Evolutionary conservation across 1,140 invertebrate genomes (phyloP).

Genomic region (Homarus americanus): DNA sequence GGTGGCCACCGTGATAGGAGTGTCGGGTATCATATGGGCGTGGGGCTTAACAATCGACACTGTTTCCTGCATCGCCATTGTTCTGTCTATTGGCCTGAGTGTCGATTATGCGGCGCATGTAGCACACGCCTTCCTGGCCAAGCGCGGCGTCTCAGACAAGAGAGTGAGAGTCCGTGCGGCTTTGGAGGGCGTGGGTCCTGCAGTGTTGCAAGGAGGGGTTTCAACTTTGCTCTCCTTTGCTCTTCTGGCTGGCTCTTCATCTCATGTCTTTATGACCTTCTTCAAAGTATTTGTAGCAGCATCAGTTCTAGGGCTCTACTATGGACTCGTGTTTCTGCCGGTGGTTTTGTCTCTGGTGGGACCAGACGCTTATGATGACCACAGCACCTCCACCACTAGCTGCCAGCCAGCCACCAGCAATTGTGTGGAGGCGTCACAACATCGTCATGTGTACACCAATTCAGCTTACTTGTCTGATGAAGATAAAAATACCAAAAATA

Average conservation of each 20-base stretch:
- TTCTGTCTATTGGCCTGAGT: conserved; percentile 80
- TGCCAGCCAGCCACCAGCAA: neutral
- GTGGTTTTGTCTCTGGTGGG: conserved; percentile 81
- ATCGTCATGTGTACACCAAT: conserved; percentile 43
- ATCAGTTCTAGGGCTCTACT: conserved; percentile 82
- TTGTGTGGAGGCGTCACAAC: neutral
- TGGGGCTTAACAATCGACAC: conserved; percentile 82
- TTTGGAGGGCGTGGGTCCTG: conserved; percentile 79
- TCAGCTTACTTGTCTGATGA: conserved; percentile 35
- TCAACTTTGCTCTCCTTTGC: conserved; percentile 81
- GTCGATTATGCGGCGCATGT: conserved; percentile 83
- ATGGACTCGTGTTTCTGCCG: conserved; percentile 81
- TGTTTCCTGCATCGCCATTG: conserved; percentile 81
- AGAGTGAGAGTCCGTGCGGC: conserved; percentile 78
- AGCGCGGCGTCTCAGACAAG: conserved; percentile 79
- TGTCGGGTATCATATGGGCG: conserved; percentile 81
- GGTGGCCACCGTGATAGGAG: conserved; percentile 81
- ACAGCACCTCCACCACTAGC: neutral
- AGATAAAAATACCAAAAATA: neutral
- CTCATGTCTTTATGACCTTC: conserved; percentile 80
- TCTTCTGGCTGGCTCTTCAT: conserved; percentile 79
- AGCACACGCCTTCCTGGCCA: conserved; percentile 80
- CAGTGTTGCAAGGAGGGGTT: conserved; percentile 80
- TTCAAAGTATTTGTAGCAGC: conserved; percentile 84
- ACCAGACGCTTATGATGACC: conserved; percentile 77